Evolutionary conservation across 2,113 vertebrate species (phyloP).

Genomic region (Phaethon lepturus): DNA sequence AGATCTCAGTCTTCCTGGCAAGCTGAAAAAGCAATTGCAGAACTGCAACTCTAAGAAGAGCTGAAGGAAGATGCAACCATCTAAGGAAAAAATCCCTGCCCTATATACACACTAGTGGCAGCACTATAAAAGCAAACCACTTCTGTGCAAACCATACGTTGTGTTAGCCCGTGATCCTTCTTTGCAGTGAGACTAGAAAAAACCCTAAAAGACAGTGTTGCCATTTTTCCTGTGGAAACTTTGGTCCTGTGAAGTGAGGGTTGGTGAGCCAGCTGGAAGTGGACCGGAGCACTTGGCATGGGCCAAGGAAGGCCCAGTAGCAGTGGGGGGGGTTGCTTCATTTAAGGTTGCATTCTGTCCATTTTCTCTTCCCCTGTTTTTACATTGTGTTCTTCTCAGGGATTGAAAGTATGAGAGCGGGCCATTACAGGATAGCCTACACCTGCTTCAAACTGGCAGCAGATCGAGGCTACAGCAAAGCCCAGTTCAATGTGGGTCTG

Average conservation of each 20-base stretch:
- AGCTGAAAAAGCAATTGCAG: constrained; percentile 40
- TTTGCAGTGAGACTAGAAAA: not conserved
- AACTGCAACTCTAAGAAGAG: constrained; percentile 19
- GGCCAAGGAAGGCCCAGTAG: not conserved
- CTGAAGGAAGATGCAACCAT: not conserved
- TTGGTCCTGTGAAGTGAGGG: not conserved
- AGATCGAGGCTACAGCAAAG: constrained; percentile 88
- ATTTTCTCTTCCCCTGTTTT: not conserved
- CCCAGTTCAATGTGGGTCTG: constrained; percentile 91
- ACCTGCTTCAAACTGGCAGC: constrained; percentile 89
- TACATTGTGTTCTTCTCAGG: constrained; percentile 72
- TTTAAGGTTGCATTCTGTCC: not conserved
- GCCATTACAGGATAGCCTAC: constrained; percentile 78
- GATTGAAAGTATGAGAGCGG: constrained; percentile 79
- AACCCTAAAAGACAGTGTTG: not conserved
- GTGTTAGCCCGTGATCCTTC: not conserved
- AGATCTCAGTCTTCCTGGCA: constrained; percentile 29
- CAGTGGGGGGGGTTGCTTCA: not conserved
- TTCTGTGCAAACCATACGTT: not conserved
- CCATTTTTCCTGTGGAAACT: not conserved
- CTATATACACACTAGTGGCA: constrained; percentile 34
- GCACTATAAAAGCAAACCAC: not conserved
- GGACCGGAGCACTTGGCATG: not conserved
- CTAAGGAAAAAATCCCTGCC: constrained; percentile 13
- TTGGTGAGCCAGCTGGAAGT: not conserved